Base-by-base conservation (phyloP, 2,888 invertebrate species). In the Amorpha juglandis region DNA sequence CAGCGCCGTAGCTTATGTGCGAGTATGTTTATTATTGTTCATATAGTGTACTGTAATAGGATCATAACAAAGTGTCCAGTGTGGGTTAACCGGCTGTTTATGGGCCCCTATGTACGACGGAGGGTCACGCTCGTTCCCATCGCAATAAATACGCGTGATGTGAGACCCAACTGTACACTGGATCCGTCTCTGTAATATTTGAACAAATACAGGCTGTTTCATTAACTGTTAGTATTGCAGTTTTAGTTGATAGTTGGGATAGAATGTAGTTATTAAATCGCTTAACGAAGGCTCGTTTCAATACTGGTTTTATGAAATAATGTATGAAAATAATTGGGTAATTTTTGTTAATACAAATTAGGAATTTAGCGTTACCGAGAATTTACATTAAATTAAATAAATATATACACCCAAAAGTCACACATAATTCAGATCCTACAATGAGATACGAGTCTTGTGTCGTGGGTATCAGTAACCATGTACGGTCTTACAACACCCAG, bases 1-100 rank as follows among this genome's bases (percentile, higher is more conserved):
- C 58, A 58, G 58, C 58, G 19, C 19, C 58, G 58, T 11, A 9
- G 58, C 58, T 16, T 38, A 42, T 42, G 38, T 58, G n/a, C 42
- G 11, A 16, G 38, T 38, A 16, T 42, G 58, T 58, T 55, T 52
- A 52, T 52, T 58, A 58, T 58, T 58, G 58, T 58, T 58, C 38
- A 58, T 58, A 58, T 7, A 38, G 19, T 38, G 38, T 16, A 58
- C 19, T 58, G 58, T 42, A 42, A 58, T 38, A 38, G 58, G 16
- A 14, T 58, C 42, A 42, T 58, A 58, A 58, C 58, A 38, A 58
- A 58, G 38, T 19, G 58, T 42, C 42, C 42, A 58, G 58, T 19
- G 38, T n/a, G 58, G 19, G 58, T 42, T 38, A 42, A 11, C 58
- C 42, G 58, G 38, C 38, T 58, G 58, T 58, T 58, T 58, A 58